phyloP scores from a whole-genome alignment of 1,140 invertebrate species.

The Orchesella cincta region DNA sequence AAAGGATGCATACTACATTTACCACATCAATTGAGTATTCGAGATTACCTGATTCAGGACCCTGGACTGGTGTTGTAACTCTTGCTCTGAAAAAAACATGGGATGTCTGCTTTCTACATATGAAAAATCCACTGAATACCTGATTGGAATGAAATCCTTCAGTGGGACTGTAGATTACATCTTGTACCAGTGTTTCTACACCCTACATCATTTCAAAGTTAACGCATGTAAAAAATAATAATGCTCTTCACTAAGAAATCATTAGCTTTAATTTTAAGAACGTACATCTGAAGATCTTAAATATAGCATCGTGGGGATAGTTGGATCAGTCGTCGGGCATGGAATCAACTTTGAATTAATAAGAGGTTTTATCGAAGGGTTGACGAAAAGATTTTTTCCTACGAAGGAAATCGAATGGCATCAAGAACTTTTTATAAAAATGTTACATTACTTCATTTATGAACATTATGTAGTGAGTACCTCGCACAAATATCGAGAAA shows the following conservation, averaged over 20 bases:
- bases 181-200: background rate
- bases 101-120: background rate
- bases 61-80: background rate
- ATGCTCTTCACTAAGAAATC: background rate
- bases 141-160: background rate
- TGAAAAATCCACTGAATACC: background rate
- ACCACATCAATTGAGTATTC: background rate
- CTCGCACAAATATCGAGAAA: background rate
- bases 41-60: background rate
- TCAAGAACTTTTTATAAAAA: background rate
- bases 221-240: background rate
- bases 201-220: background rate
- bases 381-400: background rate
- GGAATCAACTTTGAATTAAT: background rate
- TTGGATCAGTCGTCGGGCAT: conserved; percentile 1
- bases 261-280: background rate
- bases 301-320: background rate
- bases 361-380: background rate
- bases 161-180: background rate
- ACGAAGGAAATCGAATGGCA: background rate
- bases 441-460: background rate
- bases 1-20: background rate
- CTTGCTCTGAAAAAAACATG: background rate
- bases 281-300: background rate
- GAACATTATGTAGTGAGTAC: background rate